Conservation (phyloP, 2,888 invertebrate species). For the Scaptodrosophila latifasciaeformis region DNA sequence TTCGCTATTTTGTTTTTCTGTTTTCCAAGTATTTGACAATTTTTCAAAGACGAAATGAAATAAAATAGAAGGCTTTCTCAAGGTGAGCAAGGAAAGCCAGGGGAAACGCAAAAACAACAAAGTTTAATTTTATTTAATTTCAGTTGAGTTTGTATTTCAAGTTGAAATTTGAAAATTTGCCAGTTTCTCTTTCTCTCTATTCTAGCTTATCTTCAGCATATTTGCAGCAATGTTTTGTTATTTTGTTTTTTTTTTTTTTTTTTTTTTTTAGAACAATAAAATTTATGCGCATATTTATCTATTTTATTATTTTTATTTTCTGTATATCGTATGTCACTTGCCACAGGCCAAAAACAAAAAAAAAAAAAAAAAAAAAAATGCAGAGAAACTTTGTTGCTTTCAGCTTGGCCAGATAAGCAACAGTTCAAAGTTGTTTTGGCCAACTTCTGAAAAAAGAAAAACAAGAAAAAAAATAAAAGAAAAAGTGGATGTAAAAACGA, state of each 20-base stretch:
- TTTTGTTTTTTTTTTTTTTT: slow-evolving; percentile 12
- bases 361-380: too few species aligned
- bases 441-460: too few species aligned
- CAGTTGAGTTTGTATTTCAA: slow-evolving; percentile 33
- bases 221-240: slow-evolving; percentile 37
- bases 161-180: too few species aligned
- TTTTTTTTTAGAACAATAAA: slow-evolving; percentile 26
- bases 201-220: slow-evolving; percentile 47
- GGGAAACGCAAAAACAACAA: slow-evolving; percentile 33
- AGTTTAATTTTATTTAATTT: slow-evolving; percentile 60
- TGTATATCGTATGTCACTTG: neutral
- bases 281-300: slow-evolving; percentile 64
- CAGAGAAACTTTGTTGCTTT: slow-evolving; percentile 19
- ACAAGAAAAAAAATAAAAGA: too few species aligned
- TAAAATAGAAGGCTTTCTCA: slow-evolving; percentile 10
- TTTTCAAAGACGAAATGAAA: slow-evolving; percentile 37
- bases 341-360: neutral
- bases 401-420: slow-evolving; percentile 2
- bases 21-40: slow-evolving; percentile 32
- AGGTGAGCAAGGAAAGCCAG: slow-evolving; percentile 22
- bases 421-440: slow-evolving; percentile 2
- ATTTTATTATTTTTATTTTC: slow-evolving; percentile 24
- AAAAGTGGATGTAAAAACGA: too few species aligned
- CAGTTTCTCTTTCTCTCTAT: slow-evolving; percentile 1
- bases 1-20: neutral